These are phyloP conservation scores for Pygathrix nemaeus DNA, from an alignment of 2,113 vertebrate genomes.

Conservation along the genomic window DNA sequence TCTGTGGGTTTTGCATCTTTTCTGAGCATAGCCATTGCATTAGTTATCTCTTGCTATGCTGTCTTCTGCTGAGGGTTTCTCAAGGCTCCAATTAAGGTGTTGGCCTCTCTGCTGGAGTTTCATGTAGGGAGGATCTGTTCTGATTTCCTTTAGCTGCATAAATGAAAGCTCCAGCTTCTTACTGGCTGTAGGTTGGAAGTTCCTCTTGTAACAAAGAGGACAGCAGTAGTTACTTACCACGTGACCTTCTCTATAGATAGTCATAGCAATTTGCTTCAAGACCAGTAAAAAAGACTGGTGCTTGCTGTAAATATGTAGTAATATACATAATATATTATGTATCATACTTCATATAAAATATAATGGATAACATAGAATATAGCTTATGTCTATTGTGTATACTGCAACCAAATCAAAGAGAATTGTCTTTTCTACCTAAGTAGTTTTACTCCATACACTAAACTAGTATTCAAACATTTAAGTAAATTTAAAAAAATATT, in stretches of 20 bases:
- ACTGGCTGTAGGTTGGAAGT: background rate
- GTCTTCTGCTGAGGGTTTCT: background rate
- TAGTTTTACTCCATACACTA: background rate
- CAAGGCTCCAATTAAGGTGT: background rate
- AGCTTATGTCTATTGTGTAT: background rate
- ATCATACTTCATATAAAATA: background rate
- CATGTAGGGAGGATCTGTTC: background rate
- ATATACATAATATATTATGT: background rate
- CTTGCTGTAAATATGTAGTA: background rate
- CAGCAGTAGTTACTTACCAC: background rate
- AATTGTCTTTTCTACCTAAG: background rate
- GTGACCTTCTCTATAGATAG: background rate
- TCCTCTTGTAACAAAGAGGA: background rate
- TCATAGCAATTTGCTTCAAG: background rate
- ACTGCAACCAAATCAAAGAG: background rate
- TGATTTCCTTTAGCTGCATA: too few relatives aligned
- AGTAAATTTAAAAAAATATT: background rate
- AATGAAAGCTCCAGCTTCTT: background rate
- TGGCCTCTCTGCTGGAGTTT: background rate
- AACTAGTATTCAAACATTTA: background rate
- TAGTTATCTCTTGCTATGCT: background rate
- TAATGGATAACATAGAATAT: background rate
- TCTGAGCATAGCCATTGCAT: background rate
- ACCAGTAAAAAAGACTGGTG: background rate
- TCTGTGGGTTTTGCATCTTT: background rate